Percentiles rank a stretch among this genome's conserved stretches.
Conservation (phyloP, 1,140 invertebrate genomes). For the Drosophila fuyamai region DNA sequence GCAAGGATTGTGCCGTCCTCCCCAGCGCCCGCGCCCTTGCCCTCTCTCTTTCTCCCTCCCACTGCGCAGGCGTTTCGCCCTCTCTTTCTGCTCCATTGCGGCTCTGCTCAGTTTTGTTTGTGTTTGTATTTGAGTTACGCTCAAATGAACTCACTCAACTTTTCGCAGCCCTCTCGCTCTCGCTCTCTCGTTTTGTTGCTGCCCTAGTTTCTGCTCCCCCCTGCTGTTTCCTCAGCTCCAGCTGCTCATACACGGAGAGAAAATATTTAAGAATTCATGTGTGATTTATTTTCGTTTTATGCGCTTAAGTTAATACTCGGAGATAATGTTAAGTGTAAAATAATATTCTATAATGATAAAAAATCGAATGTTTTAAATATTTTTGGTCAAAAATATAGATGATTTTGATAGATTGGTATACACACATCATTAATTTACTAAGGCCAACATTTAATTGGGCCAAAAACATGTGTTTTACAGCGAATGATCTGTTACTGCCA, state of each 20-base stretch:
- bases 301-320: too few species aligned
- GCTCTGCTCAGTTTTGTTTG: not conserved
- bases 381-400: too few species aligned
- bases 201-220: constrained; percentile 13
- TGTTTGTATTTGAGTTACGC: constrained; percentile 35
- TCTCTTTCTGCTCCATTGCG: not conserved
- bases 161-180: not conserved
- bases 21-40: not conserved
- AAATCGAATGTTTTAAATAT: too few species aligned
- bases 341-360: too few species aligned
- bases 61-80: constrained; percentile 23
- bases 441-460: too few species aligned
- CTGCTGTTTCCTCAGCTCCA: constrained; percentile 9
- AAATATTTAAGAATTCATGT: not conserved
- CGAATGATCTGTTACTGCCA: too few species aligned
- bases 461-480: too few species aligned
- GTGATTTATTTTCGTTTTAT: too few species aligned
- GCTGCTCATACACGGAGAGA: not conserved
- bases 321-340: not conserved
- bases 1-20: constrained; percentile 13
- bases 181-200: constrained; percentile 1
- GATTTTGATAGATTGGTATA: too few species aligned
- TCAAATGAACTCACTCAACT: constrained; percentile 57
- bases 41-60: not conserved
- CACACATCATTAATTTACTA: too few species aligned